Conservation (phyloP, 2,113 vertebrate species). For the Melanocharis versteri region DNA sequence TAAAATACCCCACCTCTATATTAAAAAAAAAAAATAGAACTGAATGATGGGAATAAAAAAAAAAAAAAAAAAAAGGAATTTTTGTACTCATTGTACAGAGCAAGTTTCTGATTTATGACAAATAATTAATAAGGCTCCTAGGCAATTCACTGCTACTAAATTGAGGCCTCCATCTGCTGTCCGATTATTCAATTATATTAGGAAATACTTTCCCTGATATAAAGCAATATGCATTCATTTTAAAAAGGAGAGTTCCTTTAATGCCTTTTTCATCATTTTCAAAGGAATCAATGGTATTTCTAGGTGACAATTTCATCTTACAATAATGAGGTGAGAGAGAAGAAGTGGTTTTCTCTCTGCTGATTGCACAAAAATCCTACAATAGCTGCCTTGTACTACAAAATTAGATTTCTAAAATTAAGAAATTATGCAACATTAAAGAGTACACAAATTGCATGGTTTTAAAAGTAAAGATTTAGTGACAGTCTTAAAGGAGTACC, state of each 20-base stretch:
- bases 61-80: neutral
- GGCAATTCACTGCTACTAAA: neutral
- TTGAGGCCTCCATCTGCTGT: neutral
- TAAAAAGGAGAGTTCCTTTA: neutral
- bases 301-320: neutral
- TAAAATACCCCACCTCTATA: neutral
- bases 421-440: neutral
- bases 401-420: neutral
- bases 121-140: neutral
- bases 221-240: neutral
- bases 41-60: neutral
- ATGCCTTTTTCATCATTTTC: neutral
- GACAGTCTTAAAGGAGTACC: neutral
- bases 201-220: neutral
- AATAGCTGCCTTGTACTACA: neutral
- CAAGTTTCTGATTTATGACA: neutral
- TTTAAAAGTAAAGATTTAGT: neutral
- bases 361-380: neutral
- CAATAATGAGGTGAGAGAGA: neutral
- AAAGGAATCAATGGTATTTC: neutral
- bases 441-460: neutral
- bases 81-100: neutral
- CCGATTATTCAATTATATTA: neutral
- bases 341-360: neutral
- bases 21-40: neutral